phyloP scores from a whole-genome alignment of 1,140 invertebrate genomes.

The Drosophila saltans region DNA sequence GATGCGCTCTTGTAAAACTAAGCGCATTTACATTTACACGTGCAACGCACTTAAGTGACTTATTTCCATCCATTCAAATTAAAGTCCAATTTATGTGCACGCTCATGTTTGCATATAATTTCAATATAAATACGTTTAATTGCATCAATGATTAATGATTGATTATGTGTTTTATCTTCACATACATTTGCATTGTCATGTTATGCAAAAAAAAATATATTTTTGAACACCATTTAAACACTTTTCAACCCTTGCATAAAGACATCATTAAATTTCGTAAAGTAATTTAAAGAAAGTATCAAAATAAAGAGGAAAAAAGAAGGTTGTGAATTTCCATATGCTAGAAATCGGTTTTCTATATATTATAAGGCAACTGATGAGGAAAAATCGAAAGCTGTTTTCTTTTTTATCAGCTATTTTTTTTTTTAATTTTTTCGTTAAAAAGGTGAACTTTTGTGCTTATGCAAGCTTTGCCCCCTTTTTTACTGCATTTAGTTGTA shows the following conservation, averaged over 20 bases:
- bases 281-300: no score
- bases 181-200: constrained; percentile 63
- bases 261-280: background rate
- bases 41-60: constrained; percentile 47
- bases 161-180: constrained; percentile 22
- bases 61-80: constrained; percentile 73
- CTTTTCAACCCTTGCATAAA: constrained; percentile 20
- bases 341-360: no score
- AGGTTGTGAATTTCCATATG: no score
- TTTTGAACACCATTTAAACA: constrained; percentile 13
- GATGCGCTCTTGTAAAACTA: background rate
- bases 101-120: constrained; percentile 66
- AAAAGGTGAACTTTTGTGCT: no score
- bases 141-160: constrained; percentile 66
- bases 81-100: constrained; percentile 63
- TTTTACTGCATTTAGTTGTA: no score
- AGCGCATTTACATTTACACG: background rate
- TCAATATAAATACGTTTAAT: constrained; percentile 73
- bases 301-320: no score
- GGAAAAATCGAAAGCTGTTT: no score
- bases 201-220: constrained; percentile 70
- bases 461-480: no score
- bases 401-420: no score
- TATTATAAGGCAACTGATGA: no score
- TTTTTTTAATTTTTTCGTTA: no score